Evolutionary conservation across 2,797 vertebrate genomes (phyloP).

Genomic region (Gambusia yucatana): DNA sequence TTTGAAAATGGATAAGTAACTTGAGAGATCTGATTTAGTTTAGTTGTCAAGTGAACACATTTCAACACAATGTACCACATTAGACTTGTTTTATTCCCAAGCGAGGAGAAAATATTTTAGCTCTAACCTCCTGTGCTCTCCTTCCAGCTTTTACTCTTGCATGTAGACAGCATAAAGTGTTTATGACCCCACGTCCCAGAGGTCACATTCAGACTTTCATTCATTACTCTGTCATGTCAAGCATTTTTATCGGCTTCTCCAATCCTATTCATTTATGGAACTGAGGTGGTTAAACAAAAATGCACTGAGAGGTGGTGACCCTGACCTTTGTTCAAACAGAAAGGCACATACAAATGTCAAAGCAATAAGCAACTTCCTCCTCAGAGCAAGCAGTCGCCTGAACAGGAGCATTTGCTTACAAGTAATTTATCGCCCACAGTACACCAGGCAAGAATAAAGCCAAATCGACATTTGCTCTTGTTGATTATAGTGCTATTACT

Average conservation of each 20-base stretch:
- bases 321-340: conserved; percentile 66
- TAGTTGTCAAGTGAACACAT: conserved; percentile 56
- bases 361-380: conserved; percentile 77
- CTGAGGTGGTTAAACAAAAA: conserved; percentile 77
- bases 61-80: conserved; percentile 60
- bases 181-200: conserved; percentile 69
- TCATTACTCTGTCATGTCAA: conserved; percentile 71
- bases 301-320: conserved; percentile 66
- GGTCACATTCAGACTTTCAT: conserved; percentile 74
- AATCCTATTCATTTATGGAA: conserved; percentile 66
- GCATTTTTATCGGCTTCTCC: conserved; percentile 71
- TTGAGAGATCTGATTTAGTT: conserved; percentile 48
- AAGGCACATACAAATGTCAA: conserved; percentile 75
- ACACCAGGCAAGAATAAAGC: conserved; percentile 17
- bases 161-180: conserved; percentile 69
- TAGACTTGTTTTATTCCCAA: conserved; percentile 53
- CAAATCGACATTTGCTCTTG: conserved; percentile 7
- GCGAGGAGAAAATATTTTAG: conserved; percentile 37
- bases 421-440: conserved; percentile 54
- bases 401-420: conserved; percentile 63
- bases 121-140: conserved; percentile 38
- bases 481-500: conserved; percentile 27
- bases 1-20: conserved; percentile 53
- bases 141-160: conserved; percentile 30
- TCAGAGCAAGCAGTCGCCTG: conserved; percentile 54